Conservation (phyloP, 2,797 vertebrate species). For the Eremophila alpestris region DNA sequence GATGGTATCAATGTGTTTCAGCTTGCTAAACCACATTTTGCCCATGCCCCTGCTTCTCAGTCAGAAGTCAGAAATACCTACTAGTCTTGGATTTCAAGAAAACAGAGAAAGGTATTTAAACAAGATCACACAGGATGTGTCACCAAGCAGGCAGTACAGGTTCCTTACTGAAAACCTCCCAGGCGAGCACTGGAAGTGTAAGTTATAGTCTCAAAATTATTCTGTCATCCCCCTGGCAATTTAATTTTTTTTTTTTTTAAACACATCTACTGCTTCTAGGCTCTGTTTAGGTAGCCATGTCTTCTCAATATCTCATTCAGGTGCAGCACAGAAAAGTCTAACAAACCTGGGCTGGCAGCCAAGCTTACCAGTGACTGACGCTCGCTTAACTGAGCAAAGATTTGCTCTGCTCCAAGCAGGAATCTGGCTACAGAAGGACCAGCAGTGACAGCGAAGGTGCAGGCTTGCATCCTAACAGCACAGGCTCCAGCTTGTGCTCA, state of each 20-base stretch:
- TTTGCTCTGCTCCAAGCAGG: slow-evolving; percentile 75
- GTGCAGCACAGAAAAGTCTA: slow-evolving; percentile 77
- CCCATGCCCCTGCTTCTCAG: background rate
- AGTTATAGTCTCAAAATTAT: slow-evolving; percentile 65
- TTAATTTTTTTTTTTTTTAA: slow-evolving; percentile 15
- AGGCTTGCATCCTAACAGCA: slow-evolving; percentile 72
- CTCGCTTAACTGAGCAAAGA: slow-evolving; percentile 78
- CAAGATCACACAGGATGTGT: background rate
- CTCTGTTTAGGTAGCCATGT: slow-evolving; percentile 67
- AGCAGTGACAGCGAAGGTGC: slow-evolving; percentile 69
- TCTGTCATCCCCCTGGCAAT: slow-evolving; percentile 70
- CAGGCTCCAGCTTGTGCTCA: slow-evolving; percentile 70
- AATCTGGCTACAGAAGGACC: slow-evolving; percentile 64
- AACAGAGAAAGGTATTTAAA: background rate
- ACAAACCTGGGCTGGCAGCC: slow-evolving; percentile 72
- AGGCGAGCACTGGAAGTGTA: background rate
- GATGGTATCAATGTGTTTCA: background rate
- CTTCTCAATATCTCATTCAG: slow-evolving; percentile 87
- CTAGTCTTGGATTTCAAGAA: background rate
- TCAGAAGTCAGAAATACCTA: background rate
- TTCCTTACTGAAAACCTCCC: background rate
- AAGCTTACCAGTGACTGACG: slow-evolving; percentile 71
- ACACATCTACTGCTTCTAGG: slow-evolving; percentile 24
- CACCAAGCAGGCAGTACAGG: background rate
- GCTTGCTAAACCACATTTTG: background rate